These are phyloP conservation scores for Eurypyga helias DNA, from an alignment of 2,113 vertebrate species.

Conservation along the genomic window DNA sequence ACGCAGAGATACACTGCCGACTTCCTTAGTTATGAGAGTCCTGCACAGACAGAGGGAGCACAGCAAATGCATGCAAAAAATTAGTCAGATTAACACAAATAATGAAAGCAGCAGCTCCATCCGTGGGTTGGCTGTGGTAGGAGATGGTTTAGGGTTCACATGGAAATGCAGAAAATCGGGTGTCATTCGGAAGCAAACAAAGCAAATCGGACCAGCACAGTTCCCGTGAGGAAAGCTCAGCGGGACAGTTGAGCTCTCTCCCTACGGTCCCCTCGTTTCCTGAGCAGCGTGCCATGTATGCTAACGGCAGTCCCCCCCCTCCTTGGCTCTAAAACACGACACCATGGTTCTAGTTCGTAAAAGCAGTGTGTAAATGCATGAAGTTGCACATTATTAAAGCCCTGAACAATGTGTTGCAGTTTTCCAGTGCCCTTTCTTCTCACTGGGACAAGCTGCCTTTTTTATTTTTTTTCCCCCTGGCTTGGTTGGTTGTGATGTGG, in stretches of 20 bases:
- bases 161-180: conserved; percentile 36
- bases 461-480: too few relatives aligned
- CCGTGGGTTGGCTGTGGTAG: conserved; percentile 12
- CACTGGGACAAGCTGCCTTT: not conserved
- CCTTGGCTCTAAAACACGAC: not conserved
- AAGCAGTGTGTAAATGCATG: not conserved
- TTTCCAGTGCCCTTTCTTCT: not conserved
- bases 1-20: conserved; percentile 98
- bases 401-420: not conserved
- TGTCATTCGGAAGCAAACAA: conserved; percentile 56
- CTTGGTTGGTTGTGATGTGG: too few relatives aligned
- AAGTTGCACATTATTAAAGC: not conserved
- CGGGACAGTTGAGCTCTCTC: conserved; percentile 45
- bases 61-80: conserved; percentile 84
- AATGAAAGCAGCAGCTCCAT: conserved; percentile 67
- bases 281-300: not conserved
- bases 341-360: not conserved
- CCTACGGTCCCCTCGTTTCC: not conserved
- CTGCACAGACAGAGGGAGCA: conserved; percentile 85
- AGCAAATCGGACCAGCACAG: conserved; percentile 33
- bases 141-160: conserved; percentile 30
- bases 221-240: conserved; percentile 26
- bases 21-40: conserved; percentile 94
- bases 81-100: conserved; percentile 80
- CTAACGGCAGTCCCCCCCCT: not conserved